Conservation (phyloP, 2,113 vertebrate species). For the Cercopithecus mona region DNA sequence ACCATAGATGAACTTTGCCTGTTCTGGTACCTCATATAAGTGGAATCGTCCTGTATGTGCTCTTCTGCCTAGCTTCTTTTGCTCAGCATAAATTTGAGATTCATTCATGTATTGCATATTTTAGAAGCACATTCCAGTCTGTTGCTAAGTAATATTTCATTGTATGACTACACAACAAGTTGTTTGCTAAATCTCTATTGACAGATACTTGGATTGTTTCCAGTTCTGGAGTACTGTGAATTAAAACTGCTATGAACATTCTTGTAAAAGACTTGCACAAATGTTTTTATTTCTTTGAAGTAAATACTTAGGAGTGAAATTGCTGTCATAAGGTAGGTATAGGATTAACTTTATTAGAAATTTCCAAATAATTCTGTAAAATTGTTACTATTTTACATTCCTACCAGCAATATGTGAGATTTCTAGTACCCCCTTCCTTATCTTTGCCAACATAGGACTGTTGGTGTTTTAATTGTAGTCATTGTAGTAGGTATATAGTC, state of each 20-base stretch:
- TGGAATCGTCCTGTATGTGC: background rate
- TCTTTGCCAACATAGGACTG: background rate
- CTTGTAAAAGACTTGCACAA: background rate
- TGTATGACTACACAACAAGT: background rate
- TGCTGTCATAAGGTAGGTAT: background rate
- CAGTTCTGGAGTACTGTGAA: background rate
- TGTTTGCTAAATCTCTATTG: background rate
- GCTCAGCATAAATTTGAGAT: background rate
- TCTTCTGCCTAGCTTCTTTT: background rate
- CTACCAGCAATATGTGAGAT: background rate
- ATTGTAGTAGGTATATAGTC: background rate
- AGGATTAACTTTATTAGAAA: background rate
- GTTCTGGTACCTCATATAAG: background rate
- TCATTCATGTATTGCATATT: background rate
- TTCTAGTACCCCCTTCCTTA: background rate
- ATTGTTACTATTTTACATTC: background rate
- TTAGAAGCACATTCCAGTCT: background rate
- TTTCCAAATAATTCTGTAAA: background rate
- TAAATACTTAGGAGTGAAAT: background rate
- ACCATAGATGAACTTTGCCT: background rate
- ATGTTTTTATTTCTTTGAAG: background rate
- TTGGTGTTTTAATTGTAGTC: background rate
- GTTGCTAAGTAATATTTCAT: background rate
- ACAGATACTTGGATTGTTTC: background rate
- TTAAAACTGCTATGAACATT: background rate